Percentiles rank a stretch among this genome's conserved stretches.
Conservation (phyloP, 2,888 invertebrate genomes). For the Platerodrilus igneus region DNA sequence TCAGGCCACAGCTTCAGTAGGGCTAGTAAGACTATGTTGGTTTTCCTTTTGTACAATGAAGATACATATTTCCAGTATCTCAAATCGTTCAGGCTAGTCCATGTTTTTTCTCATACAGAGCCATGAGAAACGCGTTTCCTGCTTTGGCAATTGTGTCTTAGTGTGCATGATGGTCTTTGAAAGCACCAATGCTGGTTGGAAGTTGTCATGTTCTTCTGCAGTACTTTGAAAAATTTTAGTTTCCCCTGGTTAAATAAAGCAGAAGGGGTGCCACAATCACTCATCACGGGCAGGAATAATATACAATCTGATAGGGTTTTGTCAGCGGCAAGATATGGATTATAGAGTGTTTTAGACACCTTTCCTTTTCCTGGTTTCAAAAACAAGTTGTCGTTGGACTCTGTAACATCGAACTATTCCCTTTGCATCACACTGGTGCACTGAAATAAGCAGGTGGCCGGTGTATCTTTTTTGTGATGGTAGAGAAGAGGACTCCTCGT, state of each 20-base stretch:
- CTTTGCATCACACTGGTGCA: too few relatives aligned
- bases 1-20: background rate
- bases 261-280: slow-evolving; percentile 18
- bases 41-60: too few relatives aligned
- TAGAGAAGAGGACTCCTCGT: too few relatives aligned
- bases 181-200: too few relatives aligned
- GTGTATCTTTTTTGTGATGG: too few relatives aligned
- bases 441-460: too few relatives aligned
- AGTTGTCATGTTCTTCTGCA: slow-evolving; percentile 14
- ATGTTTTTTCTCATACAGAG: too few relatives aligned
- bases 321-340: slow-evolving; percentile 13
- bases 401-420: too few relatives aligned
- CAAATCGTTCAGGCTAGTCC: background rate
- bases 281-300: slow-evolving; percentile 6
- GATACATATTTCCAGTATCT: slow-evolving; percentile 1
- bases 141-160: too few relatives aligned
- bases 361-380: slow-evolving; percentile 22
- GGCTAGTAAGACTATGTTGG: slow-evolving; percentile 2
- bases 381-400: too few relatives aligned
- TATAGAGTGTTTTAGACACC: slow-evolving; percentile 11
- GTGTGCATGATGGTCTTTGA: too few relatives aligned
- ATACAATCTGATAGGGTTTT: slow-evolving; percentile 7
- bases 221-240: slow-evolving; percentile 21
- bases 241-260: slow-evolving; percentile 20
- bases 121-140: too few relatives aligned